A percentile compares a stretch with the other conserved stretches of the same genome.
Conservation (phyloP, 1,140 invertebrate species). For the Druon quercuslanigerum region DNA sequence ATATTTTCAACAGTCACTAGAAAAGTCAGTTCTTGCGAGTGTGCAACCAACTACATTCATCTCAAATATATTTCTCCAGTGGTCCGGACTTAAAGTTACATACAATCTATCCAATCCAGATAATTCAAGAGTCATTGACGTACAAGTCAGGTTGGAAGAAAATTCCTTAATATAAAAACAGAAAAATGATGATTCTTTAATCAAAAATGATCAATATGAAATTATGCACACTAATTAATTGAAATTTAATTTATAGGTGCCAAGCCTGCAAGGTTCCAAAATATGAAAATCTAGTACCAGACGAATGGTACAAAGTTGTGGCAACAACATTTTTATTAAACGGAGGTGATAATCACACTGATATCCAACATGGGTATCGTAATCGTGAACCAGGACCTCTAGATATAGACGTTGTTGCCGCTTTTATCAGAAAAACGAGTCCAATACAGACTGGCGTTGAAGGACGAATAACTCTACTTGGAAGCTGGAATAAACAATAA, state of each 20-base stretch:
- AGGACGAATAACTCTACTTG: too few relatives aligned
- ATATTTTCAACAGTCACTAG: constrained; percentile 42
- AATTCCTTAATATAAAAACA: background rate
- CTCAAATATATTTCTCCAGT: constrained; percentile 45
- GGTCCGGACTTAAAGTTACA: constrained; percentile 71
- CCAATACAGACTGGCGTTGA: too few relatives aligned
- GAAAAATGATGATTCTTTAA: background rate
- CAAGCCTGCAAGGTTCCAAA: too few relatives aligned
- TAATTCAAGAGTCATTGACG: constrained; percentile 41
- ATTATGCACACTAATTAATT: background rate
- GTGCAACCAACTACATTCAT: constrained; percentile 32
- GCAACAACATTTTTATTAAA: too few relatives aligned
- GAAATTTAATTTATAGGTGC: constrained; percentile 75
- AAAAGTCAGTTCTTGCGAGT: constrained; percentile 46
- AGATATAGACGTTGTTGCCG: too few relatives aligned
- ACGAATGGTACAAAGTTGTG: too few relatives aligned
- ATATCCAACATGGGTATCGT: too few relatives aligned
- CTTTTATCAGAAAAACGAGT: too few relatives aligned
- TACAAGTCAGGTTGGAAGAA: constrained; percentile 54
- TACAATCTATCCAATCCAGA: constrained; percentile 68
- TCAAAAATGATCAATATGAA: background rate
- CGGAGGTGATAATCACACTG: too few relatives aligned
- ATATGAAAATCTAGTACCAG: too few relatives aligned
- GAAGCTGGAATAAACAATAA: constrained; percentile 55
- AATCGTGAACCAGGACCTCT: too few relatives aligned